phyloP scores from a whole-genome alignment of 2,113 vertebrate species.

The rabbit (Oryctolagus cuniculus) region DNA sequence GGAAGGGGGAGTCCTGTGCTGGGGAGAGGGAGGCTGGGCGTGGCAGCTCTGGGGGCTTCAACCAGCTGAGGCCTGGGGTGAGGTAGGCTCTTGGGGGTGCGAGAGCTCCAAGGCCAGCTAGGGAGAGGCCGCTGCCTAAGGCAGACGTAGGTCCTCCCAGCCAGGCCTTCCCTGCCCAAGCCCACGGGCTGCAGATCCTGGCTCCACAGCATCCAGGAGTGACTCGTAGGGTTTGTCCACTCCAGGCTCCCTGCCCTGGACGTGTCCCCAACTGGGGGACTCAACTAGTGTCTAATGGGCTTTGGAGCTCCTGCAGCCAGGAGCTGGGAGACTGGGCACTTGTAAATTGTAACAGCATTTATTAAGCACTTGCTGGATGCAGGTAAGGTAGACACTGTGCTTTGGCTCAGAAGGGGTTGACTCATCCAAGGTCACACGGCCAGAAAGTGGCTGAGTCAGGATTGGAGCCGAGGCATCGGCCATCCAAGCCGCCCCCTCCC shows the following conservation, averaged over 20 bases:
- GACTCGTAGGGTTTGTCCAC: neutral
- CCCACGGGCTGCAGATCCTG: neutral
- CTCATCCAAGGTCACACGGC: neutral
- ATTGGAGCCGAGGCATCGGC: neutral
- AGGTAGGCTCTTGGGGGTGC: neutral
- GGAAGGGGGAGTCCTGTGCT: neutral
- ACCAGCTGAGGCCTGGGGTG: neutral
- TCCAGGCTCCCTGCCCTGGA: neutral
- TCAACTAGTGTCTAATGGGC: neutral
- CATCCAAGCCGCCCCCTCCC: neutral
- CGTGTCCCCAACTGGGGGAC: neutral
- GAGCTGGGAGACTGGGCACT: neutral
- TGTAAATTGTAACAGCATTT: neutral
- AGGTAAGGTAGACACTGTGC: neutral
- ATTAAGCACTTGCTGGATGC: neutral
- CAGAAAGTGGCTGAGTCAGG: neutral
- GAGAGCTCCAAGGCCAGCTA: neutral
- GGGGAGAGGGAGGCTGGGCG: no score
- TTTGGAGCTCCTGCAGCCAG: neutral
- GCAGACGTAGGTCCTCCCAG: neutral
- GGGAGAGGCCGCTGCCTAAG: neutral
- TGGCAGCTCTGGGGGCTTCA: neutral
- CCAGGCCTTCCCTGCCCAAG: neutral
- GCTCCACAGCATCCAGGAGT: no score
- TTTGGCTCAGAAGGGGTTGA: constrained; percentile 31